Conservation (phyloP, 2,113 vertebrate genomes). For the Oplegnathus fasciatus region DNA sequence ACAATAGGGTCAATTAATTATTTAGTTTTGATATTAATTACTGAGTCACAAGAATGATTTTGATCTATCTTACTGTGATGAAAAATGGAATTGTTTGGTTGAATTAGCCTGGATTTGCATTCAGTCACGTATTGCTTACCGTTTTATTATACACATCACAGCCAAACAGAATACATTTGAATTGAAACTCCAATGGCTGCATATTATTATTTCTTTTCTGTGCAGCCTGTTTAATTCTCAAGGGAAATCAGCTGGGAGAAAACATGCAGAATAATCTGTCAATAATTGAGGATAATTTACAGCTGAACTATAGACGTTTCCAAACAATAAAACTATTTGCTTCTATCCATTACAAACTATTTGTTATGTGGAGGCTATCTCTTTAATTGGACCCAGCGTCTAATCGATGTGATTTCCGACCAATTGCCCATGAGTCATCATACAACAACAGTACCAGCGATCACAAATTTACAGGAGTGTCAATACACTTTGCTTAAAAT, state of each 20-base stretch:
- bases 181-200: slow-evolving; percentile 42
- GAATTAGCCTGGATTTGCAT: slow-evolving; percentile 40
- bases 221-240: slow-evolving; percentile 46
- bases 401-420: slow-evolving; percentile 72
- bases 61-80: not conserved
- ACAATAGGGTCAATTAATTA: not conserved
- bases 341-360: slow-evolving; percentile 61
- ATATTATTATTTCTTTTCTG: slow-evolving; percentile 31
- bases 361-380: slow-evolving; percentile 58
- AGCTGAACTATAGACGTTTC: slow-evolving; percentile 56
- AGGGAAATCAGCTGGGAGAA: slow-evolving; percentile 75
- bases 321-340: slow-evolving; percentile 71
- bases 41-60: not conserved
- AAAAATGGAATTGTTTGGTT: slow-evolving; percentile 34
- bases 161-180: slow-evolving; percentile 44
- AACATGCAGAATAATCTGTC: slow-evolving; percentile 70
- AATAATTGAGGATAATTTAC: slow-evolving; percentile 77
- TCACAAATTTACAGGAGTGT: slow-evolving; percentile 68
- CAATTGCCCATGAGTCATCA: slow-evolving; percentile 72
- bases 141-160: slow-evolving; percentile 51
- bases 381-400: slow-evolving; percentile 72
- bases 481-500: slow-evolving; percentile 72
- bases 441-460: slow-evolving; percentile 61
- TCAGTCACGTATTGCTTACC: slow-evolving; percentile 29
- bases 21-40: not conserved